Base-by-base conservation (phyloP, 2,888 invertebrate species). In the Dastarcus helophoroides region DNA sequence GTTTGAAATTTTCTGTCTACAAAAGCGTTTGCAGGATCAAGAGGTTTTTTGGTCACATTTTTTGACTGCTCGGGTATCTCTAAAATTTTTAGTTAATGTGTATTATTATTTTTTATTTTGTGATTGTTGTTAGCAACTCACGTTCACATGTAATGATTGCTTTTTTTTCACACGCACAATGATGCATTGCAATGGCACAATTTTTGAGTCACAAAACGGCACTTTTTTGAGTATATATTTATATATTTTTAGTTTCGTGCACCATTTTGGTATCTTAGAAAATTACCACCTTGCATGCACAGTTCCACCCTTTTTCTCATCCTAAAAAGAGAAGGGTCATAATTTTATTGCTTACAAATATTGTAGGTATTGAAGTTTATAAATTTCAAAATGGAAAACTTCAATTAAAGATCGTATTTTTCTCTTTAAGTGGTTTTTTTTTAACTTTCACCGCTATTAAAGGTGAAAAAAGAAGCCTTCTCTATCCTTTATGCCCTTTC, bases 111-210 rank as follows among this genome's bases (percentile, higher is more conserved):
- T 48, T 44, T 46, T 49, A 47, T 50, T 38, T 51, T 56, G 53
- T 53, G 52, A 49, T 59, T 53, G 53, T 53, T 57, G 53, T 58
- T 60, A 60, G 60, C 68, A 73, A 73, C 73, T 73, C 73, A 74
- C 73, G 69, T 70, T 72, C 73, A 74, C 73, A 73, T 73, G 73
- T 74, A 73, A 71, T 73, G 73, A 73, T 73, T 72, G 62, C 60
- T 60, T 60, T 54, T 55, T 6, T 33, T 27, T 54, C 53, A 51
- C 49, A 53, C 55, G 60, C 61, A 62, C 60, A 53, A 48, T 56
- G 53, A 52, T 60, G 61, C 60, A 60, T 60, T 58, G 62, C 61
- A 60, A 62, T 62, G 61, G 62, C 62, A 63, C 62, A 51, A 52
- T 60, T 57, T 57, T 62, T 58, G 49, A 60, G 54, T 60, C 60